Evolutionary conservation across 2,797 vertebrate species (phyloP).

Genomic region (Alectoris magna): DNA sequence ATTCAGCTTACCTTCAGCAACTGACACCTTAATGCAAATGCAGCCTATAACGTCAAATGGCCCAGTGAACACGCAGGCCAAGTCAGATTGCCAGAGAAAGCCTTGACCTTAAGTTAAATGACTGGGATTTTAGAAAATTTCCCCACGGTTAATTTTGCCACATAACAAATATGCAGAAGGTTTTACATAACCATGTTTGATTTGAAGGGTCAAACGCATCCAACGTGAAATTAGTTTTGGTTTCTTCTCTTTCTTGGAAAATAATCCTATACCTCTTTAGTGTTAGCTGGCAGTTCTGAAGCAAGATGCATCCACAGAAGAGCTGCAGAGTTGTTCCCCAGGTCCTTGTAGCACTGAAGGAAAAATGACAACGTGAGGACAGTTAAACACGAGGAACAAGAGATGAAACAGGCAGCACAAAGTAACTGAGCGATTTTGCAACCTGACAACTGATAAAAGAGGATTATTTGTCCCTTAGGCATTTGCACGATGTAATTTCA

Average conservation of each 20-base stretch:
- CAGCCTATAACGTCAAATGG: neutral
- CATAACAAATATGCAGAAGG: neutral
- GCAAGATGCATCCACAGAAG: constrained; percentile 86
- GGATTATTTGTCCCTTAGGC: neutral
- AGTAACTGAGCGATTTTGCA: fast-evolving
- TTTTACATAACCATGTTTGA: neutral
- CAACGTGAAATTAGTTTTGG: neutral
- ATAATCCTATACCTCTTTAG: constrained; percentile 75
- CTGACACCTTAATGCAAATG: neutral
- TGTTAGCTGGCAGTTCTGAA: constrained; percentile 75
- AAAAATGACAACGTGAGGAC: neutral
- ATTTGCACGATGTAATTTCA: neutral
- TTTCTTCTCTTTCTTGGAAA: neutral
- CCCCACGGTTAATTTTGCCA: neutral
- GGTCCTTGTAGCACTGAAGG: constrained; percentile 90
- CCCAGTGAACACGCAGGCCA: neutral
- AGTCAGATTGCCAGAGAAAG: neutral
- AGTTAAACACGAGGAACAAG: neutral
- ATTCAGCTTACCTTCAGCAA: neutral
- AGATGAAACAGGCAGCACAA: neutral
- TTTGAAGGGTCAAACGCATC: neutral
- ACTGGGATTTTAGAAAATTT: neutral
- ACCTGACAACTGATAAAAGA: neutral
- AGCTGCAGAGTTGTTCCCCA: constrained; percentile 86
- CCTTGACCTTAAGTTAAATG: neutral